phyloP scores from a whole-genome alignment of 2,113 vertebrate genomes.

The Oreotrochilus melanogaster region DNA sequence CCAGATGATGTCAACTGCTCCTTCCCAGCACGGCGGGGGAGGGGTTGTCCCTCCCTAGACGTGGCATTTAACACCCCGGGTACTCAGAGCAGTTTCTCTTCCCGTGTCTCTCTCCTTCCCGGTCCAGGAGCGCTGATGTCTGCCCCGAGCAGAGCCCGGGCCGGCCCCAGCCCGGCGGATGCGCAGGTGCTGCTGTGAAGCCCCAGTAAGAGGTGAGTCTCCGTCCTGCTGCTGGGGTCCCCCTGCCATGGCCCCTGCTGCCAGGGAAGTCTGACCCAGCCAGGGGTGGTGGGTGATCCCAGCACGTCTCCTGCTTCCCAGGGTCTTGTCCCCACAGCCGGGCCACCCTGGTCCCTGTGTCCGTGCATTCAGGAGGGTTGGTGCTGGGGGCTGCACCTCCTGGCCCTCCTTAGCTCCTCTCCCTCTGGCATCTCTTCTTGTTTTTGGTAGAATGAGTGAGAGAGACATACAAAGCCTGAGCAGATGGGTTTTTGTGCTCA shows the following conservation, averaged over 20 bases:
- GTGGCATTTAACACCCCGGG: too few species aligned
- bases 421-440: background rate
- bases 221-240: background rate
- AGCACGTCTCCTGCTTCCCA: background rate
- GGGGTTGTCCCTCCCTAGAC: background rate
- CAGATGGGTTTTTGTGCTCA: conserved; percentile 86
- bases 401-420: background rate
- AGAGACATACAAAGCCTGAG: conserved; percentile 85
- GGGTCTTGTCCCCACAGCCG: background rate
- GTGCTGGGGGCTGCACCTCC: background rate
- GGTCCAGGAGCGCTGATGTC: conserved; percentile 60
- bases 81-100: too few species aligned
- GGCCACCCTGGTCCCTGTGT: accelerated
- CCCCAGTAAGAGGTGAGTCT: conserved; percentile 58
- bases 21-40: background rate
- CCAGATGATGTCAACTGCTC: background rate
- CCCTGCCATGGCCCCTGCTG: background rate
- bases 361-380: accelerated
- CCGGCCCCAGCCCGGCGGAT: background rate
- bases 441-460: conserved; percentile 85
- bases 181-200: conserved; percentile 18
- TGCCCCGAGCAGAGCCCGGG: background rate
- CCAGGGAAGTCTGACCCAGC: background rate
- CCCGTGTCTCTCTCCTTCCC: background rate
- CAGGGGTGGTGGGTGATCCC: background rate